These are phyloP conservation scores for Pteronotus mesoamericanus DNA, from an alignment of 2,797 vertebrate species.

Conservation along the genomic window DNA sequence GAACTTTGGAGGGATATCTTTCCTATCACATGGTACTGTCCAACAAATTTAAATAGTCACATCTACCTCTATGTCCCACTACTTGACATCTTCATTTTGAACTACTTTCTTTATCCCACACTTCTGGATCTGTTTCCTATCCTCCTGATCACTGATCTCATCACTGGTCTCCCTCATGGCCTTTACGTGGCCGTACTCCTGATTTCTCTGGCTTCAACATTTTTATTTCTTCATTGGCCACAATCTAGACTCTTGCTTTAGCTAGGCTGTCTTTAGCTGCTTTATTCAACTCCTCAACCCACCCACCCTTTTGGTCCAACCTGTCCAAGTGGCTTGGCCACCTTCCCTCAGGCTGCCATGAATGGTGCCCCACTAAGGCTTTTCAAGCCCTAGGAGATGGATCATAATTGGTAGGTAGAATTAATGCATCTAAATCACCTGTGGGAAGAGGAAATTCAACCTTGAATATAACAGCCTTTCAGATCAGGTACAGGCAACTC, in stretches of 20 bases:
- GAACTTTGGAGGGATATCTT: background rate
- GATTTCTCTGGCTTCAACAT: background rate
- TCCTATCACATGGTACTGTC: background rate
- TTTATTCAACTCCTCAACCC: background rate
- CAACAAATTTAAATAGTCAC: background rate
- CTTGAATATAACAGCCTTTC: background rate
- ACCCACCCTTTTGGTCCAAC: background rate
- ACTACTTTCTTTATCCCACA: background rate
- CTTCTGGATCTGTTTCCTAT: background rate
- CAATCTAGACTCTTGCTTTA: background rate
- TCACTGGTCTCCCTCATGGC: background rate
- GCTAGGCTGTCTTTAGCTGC: background rate
- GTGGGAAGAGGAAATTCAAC: background rate
- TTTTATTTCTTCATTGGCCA: background rate
- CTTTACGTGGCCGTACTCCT: background rate
- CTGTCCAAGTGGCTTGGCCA: background rate
- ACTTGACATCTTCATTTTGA: background rate
- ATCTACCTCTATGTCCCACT: background rate
- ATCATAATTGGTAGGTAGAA: background rate
- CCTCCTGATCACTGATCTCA: background rate
- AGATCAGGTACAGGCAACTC: background rate
- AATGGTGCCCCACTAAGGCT: background rate
- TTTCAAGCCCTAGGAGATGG: background rate
- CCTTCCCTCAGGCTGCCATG: background rate
- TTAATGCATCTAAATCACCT: background rate